A percentile compares a stretch with the other conserved stretches of the same genome.
These are phyloP conservation scores for Rhinogobio ventralis DNA, from an alignment of 2,797 vertebrate species.

Conservation along the genomic window DNA sequence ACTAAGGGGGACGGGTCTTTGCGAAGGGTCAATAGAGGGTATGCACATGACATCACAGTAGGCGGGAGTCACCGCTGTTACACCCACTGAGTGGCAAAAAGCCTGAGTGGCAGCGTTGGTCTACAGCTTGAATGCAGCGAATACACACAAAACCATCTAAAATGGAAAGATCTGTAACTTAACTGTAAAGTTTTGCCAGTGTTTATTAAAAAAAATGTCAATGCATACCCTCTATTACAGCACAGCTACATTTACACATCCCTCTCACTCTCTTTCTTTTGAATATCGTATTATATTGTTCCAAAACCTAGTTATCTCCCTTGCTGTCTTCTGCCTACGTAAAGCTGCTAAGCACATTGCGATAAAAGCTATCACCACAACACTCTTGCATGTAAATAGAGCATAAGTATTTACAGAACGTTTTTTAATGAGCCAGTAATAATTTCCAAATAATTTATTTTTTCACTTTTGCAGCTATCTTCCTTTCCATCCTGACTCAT, in stretches of 20 bases:
- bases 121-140: no score
- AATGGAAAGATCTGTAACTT: neutral
- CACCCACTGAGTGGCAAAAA: no score
- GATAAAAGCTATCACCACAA: neutral
- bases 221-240: neutral
- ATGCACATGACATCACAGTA: no score
- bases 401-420: neutral
- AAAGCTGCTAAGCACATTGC: neutral
- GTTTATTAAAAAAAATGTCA: neutral
- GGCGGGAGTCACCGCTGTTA: no score
- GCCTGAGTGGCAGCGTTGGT: no score
- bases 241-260: neutral
- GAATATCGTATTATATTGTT: neutral
- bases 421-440: no score
- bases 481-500: neutral
- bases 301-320: neutral
- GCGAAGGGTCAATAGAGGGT: no score
- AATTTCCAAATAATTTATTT: neutral
- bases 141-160: no score
- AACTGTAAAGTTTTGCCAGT: neutral
- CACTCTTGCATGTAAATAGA: neutral
- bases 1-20: no score
- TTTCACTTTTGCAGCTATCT: neutral
- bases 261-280: neutral
- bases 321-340: neutral